A percentile compares a stretch with the other conserved stretches of the same genome.
Evolutionary conservation across 2,113 vertebrate species (phyloP).

Genomic region (Elachura formosa): DNA sequence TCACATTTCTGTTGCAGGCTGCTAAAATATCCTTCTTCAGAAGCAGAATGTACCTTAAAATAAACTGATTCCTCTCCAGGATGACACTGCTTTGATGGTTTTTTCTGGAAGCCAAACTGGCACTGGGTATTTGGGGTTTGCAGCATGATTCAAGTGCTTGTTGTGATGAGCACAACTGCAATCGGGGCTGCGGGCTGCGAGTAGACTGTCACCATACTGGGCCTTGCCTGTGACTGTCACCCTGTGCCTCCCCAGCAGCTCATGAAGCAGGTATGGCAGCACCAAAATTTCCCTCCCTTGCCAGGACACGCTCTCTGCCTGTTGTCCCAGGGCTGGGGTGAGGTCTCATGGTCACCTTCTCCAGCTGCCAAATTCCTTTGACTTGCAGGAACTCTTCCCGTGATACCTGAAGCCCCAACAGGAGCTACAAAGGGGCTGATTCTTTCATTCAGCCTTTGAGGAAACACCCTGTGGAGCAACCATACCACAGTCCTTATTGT

Average conservation of each 20-base stretch:
- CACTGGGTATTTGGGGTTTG: not conserved
- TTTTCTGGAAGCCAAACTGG: not conserved
- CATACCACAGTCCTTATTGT: not conserved
- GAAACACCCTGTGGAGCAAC: not conserved
- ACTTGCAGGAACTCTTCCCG: accelerated
- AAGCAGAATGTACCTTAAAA: constrained; percentile 41
- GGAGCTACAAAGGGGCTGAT: not conserved
- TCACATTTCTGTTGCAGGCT: not conserved
- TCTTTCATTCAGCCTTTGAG: not conserved
- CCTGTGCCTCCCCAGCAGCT: not conserved
- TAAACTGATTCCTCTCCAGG: constrained; percentile 32
- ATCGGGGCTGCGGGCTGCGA: accelerated
- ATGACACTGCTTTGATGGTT: not conserved
- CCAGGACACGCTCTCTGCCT: not conserved
- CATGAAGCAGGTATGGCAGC: not conserved
- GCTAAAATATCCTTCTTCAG: not conserved
- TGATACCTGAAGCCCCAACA: not conserved
- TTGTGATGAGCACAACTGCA: not conserved
- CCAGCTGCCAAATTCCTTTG: not conserved
- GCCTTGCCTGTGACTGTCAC: not conserved
- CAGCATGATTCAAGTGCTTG: not conserved
- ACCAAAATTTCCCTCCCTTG: not conserved
- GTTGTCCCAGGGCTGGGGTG: not conserved
- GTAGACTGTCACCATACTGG: not conserved
- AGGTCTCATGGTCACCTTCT: not conserved